Base-by-base conservation (phyloP, 2,113 vertebrate genomes). In the Pseudorhombus dupliciocellatus region DNA sequence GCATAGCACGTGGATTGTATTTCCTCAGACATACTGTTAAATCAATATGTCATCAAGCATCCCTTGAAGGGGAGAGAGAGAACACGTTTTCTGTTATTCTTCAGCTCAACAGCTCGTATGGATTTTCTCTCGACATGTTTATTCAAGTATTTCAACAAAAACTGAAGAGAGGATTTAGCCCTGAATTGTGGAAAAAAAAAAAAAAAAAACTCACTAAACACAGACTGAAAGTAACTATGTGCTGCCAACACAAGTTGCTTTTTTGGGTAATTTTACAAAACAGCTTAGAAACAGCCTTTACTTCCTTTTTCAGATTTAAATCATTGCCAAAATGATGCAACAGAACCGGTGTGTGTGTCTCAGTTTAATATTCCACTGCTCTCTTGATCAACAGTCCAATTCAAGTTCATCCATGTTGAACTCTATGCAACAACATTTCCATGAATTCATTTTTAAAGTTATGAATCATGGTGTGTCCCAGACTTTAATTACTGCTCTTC, bases 1-100 rank as follows among this genome's bases (percentile, higher is more conserved):
- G 50, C 26, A 24, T 69, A 81, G 68, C 54, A 66, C 42, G 62
- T 48, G 54, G 52, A 66, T 72, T 59, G 22, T 54, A 34, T 83
- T 84, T 63, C 59, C 66, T 61, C 42, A 62, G 56, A 73, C 65
- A 25, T 53, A 57, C 51, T 61, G 31, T 42, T 71, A 65, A 87
- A 90, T 90, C 77, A 86, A 84, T 75, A 79, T 67, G 56, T 54
- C 73, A 75, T 80, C 55, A 66, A 78, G 20, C n/a, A 51, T 65
- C 64, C 64, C 26, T 21, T 22, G 52, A 60, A 67, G 28, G 67
- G 50, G 22, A 64, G 34, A 42, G 21, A 52, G 26, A 74, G 66
- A 37, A 37, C 56, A 64, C 21, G 52, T 46, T 70, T 73, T 70
- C 31, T 62, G 54, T 66, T 80, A 68, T 69, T 25, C 69, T 70